Base-by-base conservation (phyloP, 2,113 vertebrate genomes). In the Psittacus erithacus region DNA sequence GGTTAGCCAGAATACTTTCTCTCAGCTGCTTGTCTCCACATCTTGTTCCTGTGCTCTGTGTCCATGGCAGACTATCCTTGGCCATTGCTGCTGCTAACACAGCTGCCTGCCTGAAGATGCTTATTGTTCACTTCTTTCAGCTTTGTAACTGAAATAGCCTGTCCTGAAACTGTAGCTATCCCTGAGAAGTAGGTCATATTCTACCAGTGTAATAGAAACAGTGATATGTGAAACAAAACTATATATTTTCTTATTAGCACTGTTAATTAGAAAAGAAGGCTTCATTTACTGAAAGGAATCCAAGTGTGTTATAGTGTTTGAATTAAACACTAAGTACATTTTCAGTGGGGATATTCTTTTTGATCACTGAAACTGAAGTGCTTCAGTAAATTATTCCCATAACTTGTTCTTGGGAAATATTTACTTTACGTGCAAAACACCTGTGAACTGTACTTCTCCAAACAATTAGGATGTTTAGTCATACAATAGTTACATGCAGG, bases 401-500 rank as follows among this genome's bases (percentile, higher is more conserved):
- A 89, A 68, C 27, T 7, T 55, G 12, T 69, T 91, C 60, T 67
- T 91, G 53, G 63, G 71, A 96, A 97, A 88, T 76, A 82, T 76
- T 92, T 87, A 69, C 43, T 57, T 80, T 46, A 67, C 82, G 43
- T 50, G 49, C 47, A 76, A 80, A 90, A 90, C 79, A 88, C 67
- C 82, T 96, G 73, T 94, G 97, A 97, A 91, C 31, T 78, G 52
- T 89, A 78, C 47, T 46, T 92, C 52, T 96, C 63, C 76, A 93
- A 88, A 93, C 33, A 24, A 90, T 75, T 63, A 79, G 41, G 41
- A 50, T 87, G 17, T 43, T 97, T 97, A 97, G 82, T 97, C 85
- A 89, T 91, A n/a, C 65, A 78, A 74, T 24, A 68, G 63, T 77
- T 94, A 92, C 47, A 93, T 70, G 75, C 13, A 96, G 96, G 93